Percentiles rank a stretch among this genome's conserved stretches.
Evolutionary conservation across 2,888 invertebrate species (phyloP).

Genomic region (Sinotaia quadrata): DNA sequence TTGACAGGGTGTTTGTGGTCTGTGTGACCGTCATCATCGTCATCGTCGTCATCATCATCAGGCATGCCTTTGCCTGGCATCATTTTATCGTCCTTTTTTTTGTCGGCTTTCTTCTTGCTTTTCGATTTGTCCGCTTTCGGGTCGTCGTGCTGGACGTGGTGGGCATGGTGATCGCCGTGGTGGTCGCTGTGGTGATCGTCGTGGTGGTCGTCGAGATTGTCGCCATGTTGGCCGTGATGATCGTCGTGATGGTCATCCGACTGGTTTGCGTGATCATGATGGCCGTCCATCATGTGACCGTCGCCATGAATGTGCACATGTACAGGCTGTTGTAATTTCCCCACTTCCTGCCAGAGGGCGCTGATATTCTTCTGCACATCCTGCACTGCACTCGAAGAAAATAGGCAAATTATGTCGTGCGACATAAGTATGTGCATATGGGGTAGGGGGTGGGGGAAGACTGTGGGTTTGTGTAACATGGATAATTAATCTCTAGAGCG

Average conservation of each 20-base stretch:
- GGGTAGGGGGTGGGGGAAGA: no score
- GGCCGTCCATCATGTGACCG: constrained; percentile 4
- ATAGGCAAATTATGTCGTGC: no score
- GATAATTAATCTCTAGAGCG: no score
- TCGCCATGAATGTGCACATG: constrained; percentile 26
- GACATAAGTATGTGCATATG: no score
- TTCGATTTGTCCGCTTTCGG: neutral
- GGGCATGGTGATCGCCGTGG: constrained; percentile 2
- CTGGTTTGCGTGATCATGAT: neutral
- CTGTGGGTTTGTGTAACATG: no score
- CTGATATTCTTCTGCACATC: constrained; percentile 21
- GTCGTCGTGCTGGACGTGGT: neutral
- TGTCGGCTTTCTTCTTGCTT: no score
- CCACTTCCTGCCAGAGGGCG: constrained; percentile 24
- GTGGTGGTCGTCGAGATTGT: neutral
- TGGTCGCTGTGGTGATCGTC: neutral
- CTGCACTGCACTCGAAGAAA: constrained; percentile 4
- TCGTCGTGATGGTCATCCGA: neutral
- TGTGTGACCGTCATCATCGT: neutral
- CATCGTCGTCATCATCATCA: neutral
- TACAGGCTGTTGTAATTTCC: constrained; percentile 22
- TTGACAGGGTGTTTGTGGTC: constrained; percentile 1
- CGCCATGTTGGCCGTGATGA: neutral
- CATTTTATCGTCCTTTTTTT: no score
- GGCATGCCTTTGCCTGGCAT: neutral